Evolutionary conservation across 2,888 invertebrate genomes (phyloP), one percentile per base, ranked within the genome.

Genomic region (Andrena dorsata): DNA sequence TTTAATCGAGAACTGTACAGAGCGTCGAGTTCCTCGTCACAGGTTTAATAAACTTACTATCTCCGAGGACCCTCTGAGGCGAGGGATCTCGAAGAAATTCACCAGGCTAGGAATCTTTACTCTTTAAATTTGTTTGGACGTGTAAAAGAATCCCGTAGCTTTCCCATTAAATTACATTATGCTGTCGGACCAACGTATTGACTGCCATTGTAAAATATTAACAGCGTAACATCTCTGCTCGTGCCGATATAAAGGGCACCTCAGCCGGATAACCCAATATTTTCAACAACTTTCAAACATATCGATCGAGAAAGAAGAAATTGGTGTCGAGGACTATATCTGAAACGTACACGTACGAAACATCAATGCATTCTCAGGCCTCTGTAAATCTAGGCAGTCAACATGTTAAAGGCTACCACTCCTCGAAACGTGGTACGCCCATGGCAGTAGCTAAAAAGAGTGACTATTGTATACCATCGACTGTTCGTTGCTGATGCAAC

Each of bases 401-500:
- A 75, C 58, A 7, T 13, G 47, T 30, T 56, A 47, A 75, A 64
- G 30, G 28, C 58, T 20, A 56, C 28, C 23, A 8, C 47, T 3
- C 7, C 20, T 49, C 8, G 8, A 13, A 65, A 66, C 56, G 28
- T 23, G n/a, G 49, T 51, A 41, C 69, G 28, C 1, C 41, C 26
- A 74, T 70, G 80, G 70, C 80, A 74, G 74, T 74, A 69, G 53
- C 6, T n/a, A 63, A 80, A 35, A 28, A 80, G 72, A 35, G 23
- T 69, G 70, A 82, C 80, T 80, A 82, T 66, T 56, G 80, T 49
- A 53, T 73, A 10, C 64, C 47, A 26, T 23, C 61, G 13, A 28
- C 20, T 28, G 63, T 35, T 10, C 23, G 20, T 8, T 20, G 10
- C 28, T 2, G 47, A 23, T 76, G 64, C 49, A 63, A 56, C 47